Evolutionary conservation across 2,888 invertebrate species (phyloP).

Genomic region (Noctua comes): DNA sequence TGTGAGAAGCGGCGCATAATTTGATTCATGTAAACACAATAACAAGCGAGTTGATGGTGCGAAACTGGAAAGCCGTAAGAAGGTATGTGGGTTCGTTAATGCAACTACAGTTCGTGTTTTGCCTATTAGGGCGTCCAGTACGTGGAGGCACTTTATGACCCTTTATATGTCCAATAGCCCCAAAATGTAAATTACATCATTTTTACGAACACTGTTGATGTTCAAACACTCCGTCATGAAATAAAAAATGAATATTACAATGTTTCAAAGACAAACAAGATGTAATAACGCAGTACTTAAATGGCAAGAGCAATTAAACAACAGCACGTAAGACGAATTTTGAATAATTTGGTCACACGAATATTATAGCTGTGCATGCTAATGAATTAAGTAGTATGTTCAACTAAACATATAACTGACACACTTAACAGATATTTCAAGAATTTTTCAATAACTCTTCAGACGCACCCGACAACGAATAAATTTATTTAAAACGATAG

Average conservation of each 20-base stretch:
- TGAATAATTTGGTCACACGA: constrained; percentile 35
- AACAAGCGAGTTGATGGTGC: constrained; percentile 64
- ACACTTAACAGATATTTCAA: constrained; percentile 43
- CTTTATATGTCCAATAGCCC: constrained; percentile 73
- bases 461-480: constrained; percentile 55
- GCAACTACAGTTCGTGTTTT: constrained; percentile 82
- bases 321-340: constrained; percentile 27
- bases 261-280: constrained; percentile 45
- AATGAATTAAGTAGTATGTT: constrained; percentile 39
- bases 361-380: constrained; percentile 31
- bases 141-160: constrained; percentile 77
- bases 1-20: constrained; percentile 43
- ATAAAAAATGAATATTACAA: constrained; percentile 67
- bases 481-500: constrained; percentile 72
- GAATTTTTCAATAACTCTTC: constrained; percentile 55
- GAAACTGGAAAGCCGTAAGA: constrained; percentile 77
- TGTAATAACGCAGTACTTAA: constrained; percentile 39
- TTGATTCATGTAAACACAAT: constrained; percentile 63
- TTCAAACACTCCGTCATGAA: constrained; percentile 70
- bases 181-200: constrained; percentile 82
- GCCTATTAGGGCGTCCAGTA: constrained; percentile 81
- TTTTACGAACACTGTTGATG: constrained; percentile 71
- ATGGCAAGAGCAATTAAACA: constrained; percentile 50
- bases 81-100: constrained; percentile 77
- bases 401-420: constrained; percentile 29